These are phyloP conservation scores for Ceuthmochares aereus DNA, from an alignment of 2,113 vertebrate species.

Conservation along the genomic window DNA sequence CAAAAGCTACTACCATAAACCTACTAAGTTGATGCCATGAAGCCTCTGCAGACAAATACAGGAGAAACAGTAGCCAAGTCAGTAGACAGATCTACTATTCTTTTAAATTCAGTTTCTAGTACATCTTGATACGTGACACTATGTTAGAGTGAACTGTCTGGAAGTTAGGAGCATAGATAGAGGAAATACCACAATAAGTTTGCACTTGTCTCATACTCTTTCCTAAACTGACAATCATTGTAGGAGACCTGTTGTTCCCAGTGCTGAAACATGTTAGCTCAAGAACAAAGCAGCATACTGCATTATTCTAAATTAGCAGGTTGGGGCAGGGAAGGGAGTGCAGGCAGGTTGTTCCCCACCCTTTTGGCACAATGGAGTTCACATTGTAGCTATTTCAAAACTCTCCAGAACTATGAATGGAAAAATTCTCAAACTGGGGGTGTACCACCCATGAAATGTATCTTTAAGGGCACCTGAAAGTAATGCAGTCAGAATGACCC, in stretches of 20 bases:
- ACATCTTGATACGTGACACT: neutral
- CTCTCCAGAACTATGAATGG: neutral
- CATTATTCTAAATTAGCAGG: neutral
- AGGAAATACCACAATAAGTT: neutral
- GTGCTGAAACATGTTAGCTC: neutral
- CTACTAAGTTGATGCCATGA: neutral
- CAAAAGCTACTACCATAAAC: neutral
- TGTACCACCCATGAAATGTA: neutral
- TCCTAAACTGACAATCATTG: neutral
- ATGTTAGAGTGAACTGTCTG: neutral
- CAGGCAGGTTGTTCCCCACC: neutral
- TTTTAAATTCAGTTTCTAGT: neutral
- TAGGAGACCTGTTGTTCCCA: neutral
- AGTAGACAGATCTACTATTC: neutral
- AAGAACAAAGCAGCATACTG: neutral
- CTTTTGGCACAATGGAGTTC: neutral
- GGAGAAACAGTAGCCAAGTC: neutral
- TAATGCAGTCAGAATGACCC: neutral
- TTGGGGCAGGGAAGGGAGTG: accelerated
- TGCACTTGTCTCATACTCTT: neutral
- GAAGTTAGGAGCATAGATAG: neutral
- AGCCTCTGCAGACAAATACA: neutral
- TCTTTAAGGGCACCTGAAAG: neutral
- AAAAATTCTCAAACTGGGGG: neutral
- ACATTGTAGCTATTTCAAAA: neutral